Base-by-base conservation (phyloP, 2,888 invertebrate species). In the Clitarchus hookeri region DNA sequence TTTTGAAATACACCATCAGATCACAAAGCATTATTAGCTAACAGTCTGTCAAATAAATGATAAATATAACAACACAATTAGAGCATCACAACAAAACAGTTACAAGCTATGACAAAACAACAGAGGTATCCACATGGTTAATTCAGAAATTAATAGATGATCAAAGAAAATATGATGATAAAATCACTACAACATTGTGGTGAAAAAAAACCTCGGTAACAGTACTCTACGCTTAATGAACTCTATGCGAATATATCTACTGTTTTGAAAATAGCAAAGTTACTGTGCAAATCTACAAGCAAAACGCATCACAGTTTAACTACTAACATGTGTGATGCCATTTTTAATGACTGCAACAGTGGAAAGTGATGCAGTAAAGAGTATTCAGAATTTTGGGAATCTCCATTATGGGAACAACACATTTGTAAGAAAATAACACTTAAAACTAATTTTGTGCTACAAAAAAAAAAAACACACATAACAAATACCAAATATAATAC, bases 261-360 rank as follows among this genome's bases (percentile, higher is more conserved):
- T 16, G 65, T 65, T 65, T 65, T 65, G 0, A 23, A 23, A 65
- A n/a, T 65, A 65, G 65, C 65, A n/a, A n/a, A 6, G n/a, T 19
- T 65, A 65, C 65, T n/a, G n/a, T 19, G n/a, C n/a, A 65, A n/a
- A 65, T 53, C 65, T 65, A 65, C 65, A 65, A 65, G 65, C 65
- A n/a, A 12, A 19, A 65, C n/a, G 6, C 11, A 16, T 48, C 48
- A 48, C 12, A 48, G 48, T 13, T 48, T 13, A 48, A 48, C 16
- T 65, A 16, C 65, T 65, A 65, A n/a, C 65, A 48, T 13, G 65
- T 19, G n/a, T 23, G 65, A 65, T 65, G 65, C 65, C 8, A 65
- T n/a, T 8, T n/a, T n/a, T n/a, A 23, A 23, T 65, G 65, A 9
- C n/a, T 65, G 65, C 19, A 23, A 23, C 23, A 23, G 19, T n/a